Base-by-base conservation (phyloP, 2,113 vertebrate species). In the Stegastes partitus region DNA sequence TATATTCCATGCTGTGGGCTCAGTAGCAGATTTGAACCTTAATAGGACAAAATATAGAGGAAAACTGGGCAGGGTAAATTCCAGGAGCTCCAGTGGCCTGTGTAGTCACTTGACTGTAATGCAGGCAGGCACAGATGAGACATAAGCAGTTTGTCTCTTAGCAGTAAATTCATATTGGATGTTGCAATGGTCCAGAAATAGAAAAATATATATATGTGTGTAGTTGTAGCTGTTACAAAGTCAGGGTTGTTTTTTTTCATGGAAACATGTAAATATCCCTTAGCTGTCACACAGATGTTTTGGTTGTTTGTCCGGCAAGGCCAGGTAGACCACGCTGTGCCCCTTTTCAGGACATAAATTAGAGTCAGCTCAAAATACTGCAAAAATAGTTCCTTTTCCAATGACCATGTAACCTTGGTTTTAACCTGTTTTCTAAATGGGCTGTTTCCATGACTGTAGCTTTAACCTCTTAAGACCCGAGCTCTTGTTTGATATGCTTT, bases 31-130 rank as follows among this genome's bases (percentile, higher is more conserved):
- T 79, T 23, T 25, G 26, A 26, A 58, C 3, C 0, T 47, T n/a
- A 68, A 75, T 4, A 25, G 26, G 6, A 71, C 54, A 58, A 42
- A 57, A 51, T 18, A 54, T 0, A 4, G 44, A 42, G 12, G 6
- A 6, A 73, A 58, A 61, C 69, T 44, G 47, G 5, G 4, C 11
- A 44, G n/a, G 14, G 15, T 74, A 14, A 37, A 31, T 62, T 80
- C 12, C 14, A 50, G 45, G 63, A 69, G 37, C 47, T 55, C 47
- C 47, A 68, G 45, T 59, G 54, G 23, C 7, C 39, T 70, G 73
- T 67, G 73, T 19, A 51, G 68, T 69, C 45, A 63, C 25, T 73
- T 79, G 66, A 84, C 37, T 82, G 67, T 68, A 72, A 84, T 61
- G 16, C 47, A 68, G 28, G 51, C 39, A 9, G 69, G 68, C 78